Base-by-base conservation (phyloP, 2,888 invertebrate genomes). In the Pterobdella sp. region DNA sequence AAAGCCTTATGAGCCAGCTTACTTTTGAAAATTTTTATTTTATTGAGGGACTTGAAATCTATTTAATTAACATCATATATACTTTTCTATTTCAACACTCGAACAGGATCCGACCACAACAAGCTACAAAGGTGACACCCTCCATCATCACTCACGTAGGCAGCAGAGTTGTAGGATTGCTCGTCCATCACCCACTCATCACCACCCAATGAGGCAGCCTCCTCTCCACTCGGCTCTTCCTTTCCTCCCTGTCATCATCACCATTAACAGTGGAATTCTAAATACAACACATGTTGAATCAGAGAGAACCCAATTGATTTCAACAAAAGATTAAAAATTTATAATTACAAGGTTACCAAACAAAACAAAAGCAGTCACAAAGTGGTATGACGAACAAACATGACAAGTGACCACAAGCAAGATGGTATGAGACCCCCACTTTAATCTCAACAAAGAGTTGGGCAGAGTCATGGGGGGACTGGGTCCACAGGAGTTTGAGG, bases 361-460 rank as follows among this genome's bases (percentile, higher is more conserved):
- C 10, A 14, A 31, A 31, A 67, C 22, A 29, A 63, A 63, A 10
- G 63, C 10, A n/a, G 63, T 34, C 29, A 29, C 18, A 67, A 67
- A 67, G 32, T n/a, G n/a, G 7, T 14, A 18, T 68, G 18, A 7
- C 14, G 7, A 4, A 14, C 68, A n/a, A 7, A 72, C 7, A 72
- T 14, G n/a, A n/a, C n/a, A n/a, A n/a, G n/a, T 42, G 10, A 42
- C 49, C 49, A 42, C 49, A 7, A 42, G 49, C 49, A 42, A 7
- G 10, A 42, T 7, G 14, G n/a, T 26, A 64, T 34, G 10, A n/a
- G 32, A 52, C 18, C n/a, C 14, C 1, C 84, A 91, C 91, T 87
- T 96, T 97, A 0, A 96, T 86, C 84, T 96, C 94, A 81, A 94
- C 91, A 84, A 97, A 96, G 67, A 97, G 86, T 84, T 97, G 94